Percentiles rank a stretch among this genome's conserved stretches.
Evolutionary conservation across 2,888 invertebrate genomes (phyloP).

Genomic region (Drosophila mettleri): DNA sequence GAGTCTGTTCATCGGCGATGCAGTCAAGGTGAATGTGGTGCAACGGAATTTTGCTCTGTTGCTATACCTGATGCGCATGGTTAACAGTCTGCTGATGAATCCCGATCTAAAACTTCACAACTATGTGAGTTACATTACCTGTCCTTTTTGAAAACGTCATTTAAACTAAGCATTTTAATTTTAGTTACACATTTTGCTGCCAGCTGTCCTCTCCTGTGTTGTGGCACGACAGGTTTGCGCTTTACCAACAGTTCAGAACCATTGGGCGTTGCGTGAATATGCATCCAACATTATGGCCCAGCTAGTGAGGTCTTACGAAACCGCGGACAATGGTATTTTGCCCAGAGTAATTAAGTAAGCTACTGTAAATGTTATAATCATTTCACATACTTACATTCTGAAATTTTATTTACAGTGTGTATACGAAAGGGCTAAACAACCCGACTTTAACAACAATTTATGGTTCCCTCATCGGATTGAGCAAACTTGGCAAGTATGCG

Average conservation of each 20-base stretch:
- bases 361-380: not conserved
- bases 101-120: slow-evolving; percentile 17
- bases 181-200: slow-evolving; percentile 50
- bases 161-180: not conserved
- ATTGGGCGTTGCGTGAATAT: slow-evolving; percentile 53
- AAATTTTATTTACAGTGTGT: slow-evolving; percentile 27
- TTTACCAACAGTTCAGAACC: slow-evolving; percentile 17
- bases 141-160: too few relatives aligned
- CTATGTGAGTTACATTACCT: slow-evolving; percentile 50
- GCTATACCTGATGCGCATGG: slow-evolving; percentile 48
- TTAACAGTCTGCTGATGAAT: slow-evolving; percentile 36
- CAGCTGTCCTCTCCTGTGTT: slow-evolving; percentile 38
- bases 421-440: slow-evolving; percentile 23
- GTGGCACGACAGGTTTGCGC: slow-evolving; percentile 18
- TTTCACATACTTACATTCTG: not conserved
- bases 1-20: slow-evolving; percentile 34
- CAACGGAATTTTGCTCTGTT: slow-evolving; percentile 26
- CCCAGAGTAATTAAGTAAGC: slow-evolving; percentile 38
- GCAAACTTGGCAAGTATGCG: slow-evolving; percentile 39
- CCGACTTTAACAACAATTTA: slow-evolving; percentile 39
- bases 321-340: slow-evolving; percentile 12
- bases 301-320: slow-evolving; percentile 16
- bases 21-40: slow-evolving; percentile 33
- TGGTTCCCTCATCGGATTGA: slow-evolving; percentile 46
- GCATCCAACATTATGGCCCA: slow-evolving; percentile 31